Evolutionary conservation across 2,888 invertebrate genomes (phyloP).

Genomic region (Phengaris alcon): DNA sequence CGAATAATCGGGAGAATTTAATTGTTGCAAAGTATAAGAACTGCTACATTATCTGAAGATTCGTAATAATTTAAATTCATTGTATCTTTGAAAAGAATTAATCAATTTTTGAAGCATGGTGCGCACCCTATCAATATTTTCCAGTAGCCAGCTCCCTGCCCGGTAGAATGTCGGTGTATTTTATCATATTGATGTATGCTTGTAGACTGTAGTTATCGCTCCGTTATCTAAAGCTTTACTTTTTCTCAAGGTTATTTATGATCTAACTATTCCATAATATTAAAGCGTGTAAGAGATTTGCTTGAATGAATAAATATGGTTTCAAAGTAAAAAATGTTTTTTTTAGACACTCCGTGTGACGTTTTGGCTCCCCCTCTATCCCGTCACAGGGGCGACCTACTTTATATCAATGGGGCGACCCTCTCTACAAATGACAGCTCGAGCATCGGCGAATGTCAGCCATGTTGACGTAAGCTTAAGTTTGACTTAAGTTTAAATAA

Average conservation of each 20-base stretch:
- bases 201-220: slow-evolving; percentile 1
- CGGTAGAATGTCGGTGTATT: slow-evolving; percentile 17
- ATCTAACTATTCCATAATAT: slow-evolving; percentile 11
- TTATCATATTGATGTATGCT: slow-evolving; percentile 2
- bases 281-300: slow-evolving; percentile 23
- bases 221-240: slow-evolving; percentile 22
- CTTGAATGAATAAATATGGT: slow-evolving; percentile 31
- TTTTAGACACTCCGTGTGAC: background rate
- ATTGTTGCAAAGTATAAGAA: too few species aligned
- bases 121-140: background rate
- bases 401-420: too few species aligned
- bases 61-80: too few species aligned
- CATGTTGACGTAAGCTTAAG: too few species aligned
- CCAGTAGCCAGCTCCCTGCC: background rate
- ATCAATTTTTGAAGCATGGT: background rate
- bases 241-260: slow-evolving; percentile 19
- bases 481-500: too few species aligned
- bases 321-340: slow-evolving; percentile 3
- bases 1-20: too few species aligned
- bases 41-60: too few species aligned
- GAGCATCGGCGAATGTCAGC: too few species aligned
- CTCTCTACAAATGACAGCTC: too few species aligned
- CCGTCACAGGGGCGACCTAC: too few species aligned
- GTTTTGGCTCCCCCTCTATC: too few species aligned
- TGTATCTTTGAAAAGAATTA: too few species aligned